Conservation (phyloP, 2,113 vertebrate genomes). For the Hoplias malabaricus region DNA sequence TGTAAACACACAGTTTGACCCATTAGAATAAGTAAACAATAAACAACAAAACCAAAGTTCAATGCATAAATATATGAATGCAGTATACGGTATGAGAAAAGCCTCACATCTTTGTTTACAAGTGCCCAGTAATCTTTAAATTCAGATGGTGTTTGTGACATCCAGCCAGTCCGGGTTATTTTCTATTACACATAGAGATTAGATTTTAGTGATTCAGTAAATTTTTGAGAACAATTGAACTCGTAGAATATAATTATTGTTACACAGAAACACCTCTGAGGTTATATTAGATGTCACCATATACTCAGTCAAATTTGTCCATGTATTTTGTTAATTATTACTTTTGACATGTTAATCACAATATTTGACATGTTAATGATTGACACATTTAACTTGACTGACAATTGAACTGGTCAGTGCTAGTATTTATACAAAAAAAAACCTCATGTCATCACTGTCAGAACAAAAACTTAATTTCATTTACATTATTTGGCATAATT, state of each 20-base stretch:
- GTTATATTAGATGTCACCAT: background rate
- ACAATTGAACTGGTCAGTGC: no score
- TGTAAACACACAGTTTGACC: slow-evolving; percentile 51
- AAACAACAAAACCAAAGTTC: background rate
- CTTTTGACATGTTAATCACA: no score
- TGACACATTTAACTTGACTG: no score
- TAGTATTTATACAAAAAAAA: no score
- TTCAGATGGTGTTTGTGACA: slow-evolving; percentile 53
- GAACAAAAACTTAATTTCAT: no score
- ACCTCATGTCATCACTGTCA: no score
- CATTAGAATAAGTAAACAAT: slow-evolving; percentile 9
- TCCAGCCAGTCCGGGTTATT: slow-evolving; percentile 55
- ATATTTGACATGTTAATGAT: no score
- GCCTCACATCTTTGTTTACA: slow-evolving; percentile 55
- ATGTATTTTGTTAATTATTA: no score
- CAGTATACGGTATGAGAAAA: slow-evolving; percentile 35
- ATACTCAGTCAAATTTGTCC: no score
- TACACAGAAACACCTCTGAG: background rate
- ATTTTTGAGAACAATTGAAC: slow-evolving; percentile 20
- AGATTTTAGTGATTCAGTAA: slow-evolving; percentile 30
- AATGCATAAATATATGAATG: slow-evolving; percentile 32
- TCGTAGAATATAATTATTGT: background rate
- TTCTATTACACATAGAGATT: slow-evolving; percentile 52
- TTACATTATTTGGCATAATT: no score
- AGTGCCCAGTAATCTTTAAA: slow-evolving; percentile 57